Evolutionary conservation across 2,888 invertebrate species (phyloP), one percentile per base, ranked within the genome.

Genomic region (Perithous albicinctus): DNA sequence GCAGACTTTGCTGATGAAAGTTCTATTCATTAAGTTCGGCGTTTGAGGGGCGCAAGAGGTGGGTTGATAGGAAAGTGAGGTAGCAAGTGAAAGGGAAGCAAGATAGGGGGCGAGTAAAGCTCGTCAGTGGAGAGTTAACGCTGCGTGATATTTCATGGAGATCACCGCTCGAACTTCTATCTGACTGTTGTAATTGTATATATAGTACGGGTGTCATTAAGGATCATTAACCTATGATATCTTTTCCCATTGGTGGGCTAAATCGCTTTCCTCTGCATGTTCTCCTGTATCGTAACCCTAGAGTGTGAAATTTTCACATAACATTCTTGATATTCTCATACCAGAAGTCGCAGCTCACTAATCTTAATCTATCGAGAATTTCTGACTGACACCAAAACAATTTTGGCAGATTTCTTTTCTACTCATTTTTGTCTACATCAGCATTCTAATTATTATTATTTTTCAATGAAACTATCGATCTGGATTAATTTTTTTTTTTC

Each of bases 1-100:
- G 54, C 72, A 56, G 66, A 84, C 80, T 75, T 79, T 73, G 43
- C 75, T 59, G 51, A n/a, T n/a, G n/a, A 77, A 78, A 77, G 51
- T 84, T 84, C 69, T 77, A 79, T 84, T 82, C 79, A 82, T 84
- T 69, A 84, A 84, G 82, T 84, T 82, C 59, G 41, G 51, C 59
- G 32, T 80, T 77, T 61, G 43, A 67, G 64, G 54, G n/a, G 70
- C 15, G 61, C 32, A 15, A 38, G 70, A 54, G 54, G 38, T 56
- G 66, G 59, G 66, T 67, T 18, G 35, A 59, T 59, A 15, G 70
- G 59, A n/a, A 69, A 54, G 29, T 29, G 46, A 51, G 54, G 29
- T 67, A 38, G 48, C 18, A 20, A 66, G 75, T 23, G 56, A 75
- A 41, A 46, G 43, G 8, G 29, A n/a, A 54, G 48, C n/a, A n/a